phyloP scores from a whole-genome alignment of 1,140 invertebrate genomes.

The Trachelipus rathkii region DNA sequence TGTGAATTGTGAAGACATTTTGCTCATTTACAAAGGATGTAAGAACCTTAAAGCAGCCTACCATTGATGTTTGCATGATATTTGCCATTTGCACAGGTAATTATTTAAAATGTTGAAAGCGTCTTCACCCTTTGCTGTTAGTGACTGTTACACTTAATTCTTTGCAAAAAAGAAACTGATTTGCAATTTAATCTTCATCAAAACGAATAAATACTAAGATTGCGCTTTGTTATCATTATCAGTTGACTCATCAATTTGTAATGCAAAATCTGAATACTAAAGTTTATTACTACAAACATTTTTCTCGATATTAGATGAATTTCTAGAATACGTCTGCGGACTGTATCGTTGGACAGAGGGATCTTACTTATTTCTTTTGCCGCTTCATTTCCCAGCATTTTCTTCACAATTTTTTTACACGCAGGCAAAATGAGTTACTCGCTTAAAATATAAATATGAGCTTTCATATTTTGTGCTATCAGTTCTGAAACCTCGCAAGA shows the following conservation, averaged over 20 bases:
- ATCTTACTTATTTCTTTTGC: conserved; percentile 3
- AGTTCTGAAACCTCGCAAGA: conserved; percentile 17
- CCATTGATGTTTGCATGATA: conserved; percentile 20
- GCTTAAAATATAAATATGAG: conserved; percentile 21
- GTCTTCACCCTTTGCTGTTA: not conserved
- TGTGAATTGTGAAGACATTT: no score
- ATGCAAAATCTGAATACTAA: conserved; percentile 7
- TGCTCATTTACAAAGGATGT: conserved; percentile 18
- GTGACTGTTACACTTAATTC: not conserved
- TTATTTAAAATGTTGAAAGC: conserved; percentile 14
- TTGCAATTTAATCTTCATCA: conserved; percentile 10
- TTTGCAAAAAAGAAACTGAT: not conserved
- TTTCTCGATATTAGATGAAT: conserved; percentile 16
- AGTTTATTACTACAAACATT: conserved; percentile 18
- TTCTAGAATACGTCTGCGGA: not conserved
- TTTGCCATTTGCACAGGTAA: conserved; percentile 15
- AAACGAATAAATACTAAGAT: conserved; percentile 11
- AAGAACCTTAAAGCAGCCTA: not conserved
- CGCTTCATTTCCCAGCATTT: conserved; percentile 1
- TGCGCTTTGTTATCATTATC: conserved; percentile 3
- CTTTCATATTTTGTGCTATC: conserved; percentile 22
- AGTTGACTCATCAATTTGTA: not conserved
- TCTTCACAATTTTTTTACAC: conserved; percentile 10
- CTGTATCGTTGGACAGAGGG: not conserved
- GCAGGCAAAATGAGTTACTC: not conserved